Percentiles rank a stretch among this genome's conserved stretches.
These are phyloP conservation scores for Himalopsyche japonica DNA, from an alignment of 2,888 invertebrate species.

Conservation along the genomic window DNA sequence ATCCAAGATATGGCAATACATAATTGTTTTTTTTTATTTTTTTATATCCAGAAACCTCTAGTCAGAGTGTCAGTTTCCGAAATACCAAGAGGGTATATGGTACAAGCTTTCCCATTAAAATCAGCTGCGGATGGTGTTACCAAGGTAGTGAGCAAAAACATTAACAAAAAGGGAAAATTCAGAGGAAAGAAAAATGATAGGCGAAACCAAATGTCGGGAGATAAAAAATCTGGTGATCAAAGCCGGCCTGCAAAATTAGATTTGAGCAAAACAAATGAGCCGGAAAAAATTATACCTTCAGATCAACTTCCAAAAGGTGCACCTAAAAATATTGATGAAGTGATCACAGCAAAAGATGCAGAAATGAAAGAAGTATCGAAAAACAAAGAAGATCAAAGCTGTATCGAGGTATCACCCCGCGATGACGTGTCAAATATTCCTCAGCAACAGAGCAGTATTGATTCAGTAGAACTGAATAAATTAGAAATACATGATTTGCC, in stretches of 20 bases:
- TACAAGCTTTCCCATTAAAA: slow-evolving; percentile 9
- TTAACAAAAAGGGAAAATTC: slow-evolving; percentile 20
- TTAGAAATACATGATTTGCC: slow-evolving; percentile 22
- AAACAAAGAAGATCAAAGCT: background rate
- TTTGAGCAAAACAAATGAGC: background rate
- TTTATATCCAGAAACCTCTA: slow-evolving; percentile 62
- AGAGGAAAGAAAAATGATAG: background rate
- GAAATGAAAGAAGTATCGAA: background rate
- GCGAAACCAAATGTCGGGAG: background rate
- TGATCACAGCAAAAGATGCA: background rate
- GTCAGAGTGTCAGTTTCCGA: slow-evolving; percentile 59
- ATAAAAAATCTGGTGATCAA: background rate
- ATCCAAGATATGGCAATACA: too few relatives aligned
- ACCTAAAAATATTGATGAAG: background rate
- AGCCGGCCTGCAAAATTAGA: background rate
- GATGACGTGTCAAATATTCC: background rate
- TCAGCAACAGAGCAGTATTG: slow-evolving; percentile 39
- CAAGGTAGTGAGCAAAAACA: slow-evolving; percentile 16
- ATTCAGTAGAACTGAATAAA: slow-evolving; percentile 27
- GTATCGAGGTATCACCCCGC: background rate
- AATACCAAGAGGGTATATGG: slow-evolving; percentile 47
- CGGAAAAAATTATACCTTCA: background rate
- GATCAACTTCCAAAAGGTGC: background rate
- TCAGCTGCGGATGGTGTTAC: slow-evolving; percentile 11
- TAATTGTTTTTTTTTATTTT: slow-evolving; percentile 40